These are phyloP conservation scores for Urophycis tenuis DNA, from an alignment of 2,797 vertebrate genomes.

Conservation along the genomic window DNA sequence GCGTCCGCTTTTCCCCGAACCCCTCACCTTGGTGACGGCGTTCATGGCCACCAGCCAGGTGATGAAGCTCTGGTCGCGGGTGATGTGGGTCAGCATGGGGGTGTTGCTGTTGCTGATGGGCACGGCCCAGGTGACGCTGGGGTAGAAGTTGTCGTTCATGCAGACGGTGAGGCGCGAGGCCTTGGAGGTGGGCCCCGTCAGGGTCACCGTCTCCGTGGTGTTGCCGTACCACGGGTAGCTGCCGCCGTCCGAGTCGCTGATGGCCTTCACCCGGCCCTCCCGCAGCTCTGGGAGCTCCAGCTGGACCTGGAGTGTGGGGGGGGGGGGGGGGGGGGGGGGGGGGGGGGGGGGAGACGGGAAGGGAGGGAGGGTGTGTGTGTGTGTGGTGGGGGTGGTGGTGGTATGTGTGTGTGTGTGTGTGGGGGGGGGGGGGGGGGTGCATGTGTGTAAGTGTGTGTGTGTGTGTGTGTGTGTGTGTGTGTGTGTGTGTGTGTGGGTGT, in stretches of 20 bases:
- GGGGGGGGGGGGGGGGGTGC: too few relatives aligned
- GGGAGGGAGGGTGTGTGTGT: conserved; percentile 3
- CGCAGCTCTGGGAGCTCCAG: conserved; percentile 95
- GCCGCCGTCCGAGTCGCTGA: conserved; percentile 96
- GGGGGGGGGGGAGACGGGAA: conserved; percentile 16
- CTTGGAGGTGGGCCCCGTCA: conserved; percentile 92
- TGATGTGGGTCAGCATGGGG: conserved; percentile 93
- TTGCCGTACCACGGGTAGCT: conserved; percentile 99
- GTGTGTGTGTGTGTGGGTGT: too few relatives aligned
- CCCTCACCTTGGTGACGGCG: conserved; percentile 85
- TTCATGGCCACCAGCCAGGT: conserved; percentile 99
- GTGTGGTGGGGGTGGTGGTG: neutral
- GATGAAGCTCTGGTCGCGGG: conserved; percentile 98
- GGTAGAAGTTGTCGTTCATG: conserved; percentile 99
- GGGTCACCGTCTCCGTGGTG: conserved; percentile 95
- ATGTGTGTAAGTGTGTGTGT: too few relatives aligned
- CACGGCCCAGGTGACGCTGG: conserved; percentile 97
- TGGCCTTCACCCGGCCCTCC: conserved; percentile 95
- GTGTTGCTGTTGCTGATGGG: conserved; percentile 97
- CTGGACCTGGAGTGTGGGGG: conserved; percentile 78
- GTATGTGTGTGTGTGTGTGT: too few relatives aligned
- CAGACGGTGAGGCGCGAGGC: conserved; percentile 93
- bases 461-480: too few relatives aligned
- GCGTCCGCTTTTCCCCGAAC: too few relatives aligned
- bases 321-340: conserved; percentile 18